Evolutionary conservation across 2,113 vertebrate genomes (phyloP).

Genomic region (Amphilophus citrinellus): DNA sequence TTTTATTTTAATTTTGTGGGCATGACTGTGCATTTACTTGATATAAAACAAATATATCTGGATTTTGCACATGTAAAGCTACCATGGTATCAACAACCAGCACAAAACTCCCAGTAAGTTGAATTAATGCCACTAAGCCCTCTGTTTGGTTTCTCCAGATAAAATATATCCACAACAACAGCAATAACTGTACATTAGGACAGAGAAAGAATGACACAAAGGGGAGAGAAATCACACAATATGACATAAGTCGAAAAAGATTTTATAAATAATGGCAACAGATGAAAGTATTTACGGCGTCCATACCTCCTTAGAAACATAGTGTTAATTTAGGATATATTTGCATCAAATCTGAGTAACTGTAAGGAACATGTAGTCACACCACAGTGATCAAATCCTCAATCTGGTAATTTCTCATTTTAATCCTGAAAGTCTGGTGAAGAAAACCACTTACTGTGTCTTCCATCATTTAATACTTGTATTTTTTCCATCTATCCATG

Average conservation of each 20-base stretch:
- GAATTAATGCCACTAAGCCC: neutral
- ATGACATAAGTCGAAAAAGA: neutral
- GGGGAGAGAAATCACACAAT: neutral
- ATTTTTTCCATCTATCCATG: constrained; percentile 45
- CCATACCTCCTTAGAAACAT: neutral
- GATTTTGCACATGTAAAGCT: neutral
- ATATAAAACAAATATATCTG: neutral
- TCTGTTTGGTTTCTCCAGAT: neutral
- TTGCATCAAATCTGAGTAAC: neutral
- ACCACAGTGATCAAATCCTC: constrained; percentile 24
- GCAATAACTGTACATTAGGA: neutral
- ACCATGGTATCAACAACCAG: neutral
- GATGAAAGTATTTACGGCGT: neutral
- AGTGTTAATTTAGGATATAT: neutral
- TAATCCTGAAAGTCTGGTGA: constrained; percentile 35
- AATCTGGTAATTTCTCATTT: constrained; percentile 33
- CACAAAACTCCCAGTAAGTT: neutral
- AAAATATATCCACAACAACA: neutral
- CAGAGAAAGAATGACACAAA: neutral
- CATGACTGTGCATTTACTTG: constrained; percentile 10
- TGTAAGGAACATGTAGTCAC: neutral
- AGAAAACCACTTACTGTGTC: constrained; percentile 8
- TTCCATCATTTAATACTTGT: constrained; percentile 28
- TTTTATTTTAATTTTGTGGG: neutral
- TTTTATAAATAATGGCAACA: neutral